phyloP scores from a whole-genome alignment of 2,113 vertebrate species.

The Strigops habroptila region DNA sequence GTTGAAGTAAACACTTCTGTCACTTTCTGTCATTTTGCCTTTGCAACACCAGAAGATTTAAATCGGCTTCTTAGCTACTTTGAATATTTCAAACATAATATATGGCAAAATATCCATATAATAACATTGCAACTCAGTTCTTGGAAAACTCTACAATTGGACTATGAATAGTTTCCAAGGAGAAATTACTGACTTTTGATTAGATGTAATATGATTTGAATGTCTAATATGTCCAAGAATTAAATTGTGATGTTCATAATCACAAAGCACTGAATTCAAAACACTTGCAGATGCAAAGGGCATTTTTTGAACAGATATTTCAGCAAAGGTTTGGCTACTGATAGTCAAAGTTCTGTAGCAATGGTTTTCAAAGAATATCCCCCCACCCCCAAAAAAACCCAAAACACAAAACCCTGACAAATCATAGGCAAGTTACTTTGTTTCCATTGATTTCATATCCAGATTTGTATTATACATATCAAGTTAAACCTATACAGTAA shows the following conservation, averaged over 20 bases:
- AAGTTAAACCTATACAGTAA: neutral
- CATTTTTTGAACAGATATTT: neutral
- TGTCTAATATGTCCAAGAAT: neutral
- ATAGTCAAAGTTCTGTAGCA: neutral
- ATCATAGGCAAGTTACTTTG: neutral
- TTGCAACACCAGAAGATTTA: neutral
- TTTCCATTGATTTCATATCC: neutral
- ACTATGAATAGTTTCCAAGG: neutral
- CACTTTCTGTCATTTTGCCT: neutral
- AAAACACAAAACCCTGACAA: neutral
- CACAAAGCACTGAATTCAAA: neutral
- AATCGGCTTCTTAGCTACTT: neutral
- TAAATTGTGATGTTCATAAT: neutral
- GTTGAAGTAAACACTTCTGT: neutral
- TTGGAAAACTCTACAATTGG: neutral
- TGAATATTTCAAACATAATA: neutral
- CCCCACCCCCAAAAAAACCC: neutral
- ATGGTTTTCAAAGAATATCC: neutral
- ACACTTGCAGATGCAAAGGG: neutral
- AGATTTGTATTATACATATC: neutral
- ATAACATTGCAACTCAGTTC: neutral
- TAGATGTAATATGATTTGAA: neutral
- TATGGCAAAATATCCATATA: neutral
- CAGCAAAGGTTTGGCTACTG: neutral
- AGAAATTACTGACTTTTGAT: neutral